These are phyloP conservation scores for Andrena flavipes DNA, from an alignment of 2,888 invertebrate species.

Conservation along the genomic window DNA sequence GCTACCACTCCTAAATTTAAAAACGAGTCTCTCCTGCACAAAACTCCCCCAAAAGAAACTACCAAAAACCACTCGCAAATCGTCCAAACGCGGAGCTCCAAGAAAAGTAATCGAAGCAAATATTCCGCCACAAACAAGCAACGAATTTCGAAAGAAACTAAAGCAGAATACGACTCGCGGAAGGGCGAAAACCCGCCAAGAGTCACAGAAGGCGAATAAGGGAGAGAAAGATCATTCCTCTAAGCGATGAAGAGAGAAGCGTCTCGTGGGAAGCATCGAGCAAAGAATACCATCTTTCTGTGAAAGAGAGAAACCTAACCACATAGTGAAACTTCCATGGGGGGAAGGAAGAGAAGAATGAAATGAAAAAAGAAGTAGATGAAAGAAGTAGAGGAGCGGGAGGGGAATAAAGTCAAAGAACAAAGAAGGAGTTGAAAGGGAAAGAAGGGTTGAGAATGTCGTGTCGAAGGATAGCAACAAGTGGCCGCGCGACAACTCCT, in stretches of 20 bases:
- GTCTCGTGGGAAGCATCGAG: not conserved
- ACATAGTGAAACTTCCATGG: too few relatives aligned
- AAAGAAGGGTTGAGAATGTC: conserved; percentile 50
- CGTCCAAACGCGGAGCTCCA: too few relatives aligned
- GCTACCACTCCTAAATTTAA: too few relatives aligned
- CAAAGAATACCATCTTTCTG: too few relatives aligned
- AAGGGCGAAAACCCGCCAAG: too few relatives aligned
- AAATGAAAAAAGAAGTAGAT: not conserved
- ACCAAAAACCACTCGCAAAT: too few relatives aligned
- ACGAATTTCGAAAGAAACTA: too few relatives aligned
- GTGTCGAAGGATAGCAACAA: conserved; percentile 80
- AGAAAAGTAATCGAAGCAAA: too few relatives aligned
- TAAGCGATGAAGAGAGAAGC: not conserved
- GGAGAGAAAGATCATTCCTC: not conserved
- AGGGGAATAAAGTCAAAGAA: conserved; percentile 20
- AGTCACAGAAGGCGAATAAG: not conserved
- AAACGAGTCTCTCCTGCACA: too few relatives aligned
- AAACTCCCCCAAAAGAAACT: too few relatives aligned
- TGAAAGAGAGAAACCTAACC: not conserved
- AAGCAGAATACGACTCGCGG: too few relatives aligned
- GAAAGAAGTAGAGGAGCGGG: not conserved
- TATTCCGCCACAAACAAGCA: too few relatives aligned
- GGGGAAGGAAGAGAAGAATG: not conserved
- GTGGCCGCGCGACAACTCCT: conserved; percentile 73
- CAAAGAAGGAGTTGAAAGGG: conserved; percentile 38